Evolutionary conservation across 2,888 invertebrate species (phyloP).

Genomic region (Cepaea hortensis): DNA sequence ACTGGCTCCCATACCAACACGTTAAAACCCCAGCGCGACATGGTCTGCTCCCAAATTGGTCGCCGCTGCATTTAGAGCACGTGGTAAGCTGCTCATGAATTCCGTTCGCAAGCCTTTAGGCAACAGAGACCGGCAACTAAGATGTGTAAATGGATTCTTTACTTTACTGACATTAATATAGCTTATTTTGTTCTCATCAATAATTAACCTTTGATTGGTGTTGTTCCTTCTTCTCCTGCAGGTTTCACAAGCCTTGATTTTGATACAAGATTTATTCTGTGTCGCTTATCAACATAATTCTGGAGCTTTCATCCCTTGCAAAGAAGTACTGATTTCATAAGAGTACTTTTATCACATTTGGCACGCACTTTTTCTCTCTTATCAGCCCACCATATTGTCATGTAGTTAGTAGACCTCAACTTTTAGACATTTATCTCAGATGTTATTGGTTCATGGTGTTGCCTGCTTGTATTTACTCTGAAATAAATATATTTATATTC

Average conservation of each 20-base stretch:
- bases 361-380: background rate
- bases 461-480: background rate
- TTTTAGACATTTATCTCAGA: constrained; percentile 3
- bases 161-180: background rate
- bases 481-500: constrained; percentile 5
- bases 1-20: no score
- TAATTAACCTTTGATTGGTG: background rate
- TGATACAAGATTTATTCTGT: background rate
- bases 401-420: constrained; percentile 1
- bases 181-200: background rate
- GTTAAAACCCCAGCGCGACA: no score
- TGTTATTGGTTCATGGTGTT: background rate
- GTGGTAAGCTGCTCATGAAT: no score
- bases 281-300: background rate
- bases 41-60: no score
- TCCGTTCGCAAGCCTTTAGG: no score
- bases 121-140: no score
- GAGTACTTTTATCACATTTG: constrained; percentile 1
- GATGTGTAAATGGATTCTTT: no score
- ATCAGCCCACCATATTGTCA: background rate
- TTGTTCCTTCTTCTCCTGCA: constrained; percentile 22
- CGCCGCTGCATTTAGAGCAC: no score
- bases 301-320: constrained; percentile 7
- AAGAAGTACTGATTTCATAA: background rate
- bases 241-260: constrained; percentile 56